phyloP scores from a whole-genome alignment of 2,113 vertebrate genomes.

The Tragelaphus strepsiceros region DNA sequence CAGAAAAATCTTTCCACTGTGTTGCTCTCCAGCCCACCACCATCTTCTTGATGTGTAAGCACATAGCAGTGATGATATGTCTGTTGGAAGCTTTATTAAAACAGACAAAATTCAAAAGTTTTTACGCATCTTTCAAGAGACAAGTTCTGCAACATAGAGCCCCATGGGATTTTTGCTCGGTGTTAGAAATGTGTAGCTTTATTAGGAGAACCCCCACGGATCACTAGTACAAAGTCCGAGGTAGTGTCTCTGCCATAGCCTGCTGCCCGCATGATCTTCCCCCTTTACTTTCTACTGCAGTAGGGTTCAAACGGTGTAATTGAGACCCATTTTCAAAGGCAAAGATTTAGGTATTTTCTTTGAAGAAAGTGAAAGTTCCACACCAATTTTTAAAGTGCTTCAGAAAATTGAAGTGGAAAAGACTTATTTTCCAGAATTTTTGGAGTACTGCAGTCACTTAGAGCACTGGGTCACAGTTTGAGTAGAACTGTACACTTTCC shows the following conservation, averaged over 20 bases:
- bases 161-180: not conserved
- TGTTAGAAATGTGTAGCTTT: not conserved
- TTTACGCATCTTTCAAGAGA: not conserved
- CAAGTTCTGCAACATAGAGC: rapidly evolving
- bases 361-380: not conserved
- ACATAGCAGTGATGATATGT: not conserved
- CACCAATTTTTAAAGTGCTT: not conserved
- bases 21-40: not conserved
- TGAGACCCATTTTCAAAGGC: not conserved
- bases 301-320: rapidly evolving
- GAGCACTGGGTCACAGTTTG: not conserved
- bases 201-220: not conserved
- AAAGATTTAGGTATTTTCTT: not conserved
- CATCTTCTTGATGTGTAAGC: not conserved
- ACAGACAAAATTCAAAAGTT: not conserved
- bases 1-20: slow-evolving; percentile 35
- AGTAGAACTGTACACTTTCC: not conserved
- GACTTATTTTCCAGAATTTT: not conserved
- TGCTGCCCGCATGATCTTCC: rapidly evolving
- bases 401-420: not conserved
- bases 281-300: not conserved
- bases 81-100: not conserved
- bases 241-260: rapidly evolving
- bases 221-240: not conserved
- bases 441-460: not conserved